phyloP scores from a whole-genome alignment of 2,888 invertebrate genomes.

The Drymonia ruficornis region DNA sequence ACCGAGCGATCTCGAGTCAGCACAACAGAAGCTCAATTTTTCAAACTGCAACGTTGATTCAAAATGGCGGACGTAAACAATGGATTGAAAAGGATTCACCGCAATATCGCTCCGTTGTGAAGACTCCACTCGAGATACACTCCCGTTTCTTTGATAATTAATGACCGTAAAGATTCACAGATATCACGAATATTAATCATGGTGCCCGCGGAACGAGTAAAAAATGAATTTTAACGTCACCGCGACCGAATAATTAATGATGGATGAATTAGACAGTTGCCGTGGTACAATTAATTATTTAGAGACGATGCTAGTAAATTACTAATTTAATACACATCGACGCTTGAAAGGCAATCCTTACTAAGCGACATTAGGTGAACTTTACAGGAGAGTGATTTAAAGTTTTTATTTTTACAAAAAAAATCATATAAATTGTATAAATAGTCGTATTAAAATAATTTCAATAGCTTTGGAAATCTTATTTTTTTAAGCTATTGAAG shows the following conservation, averaged over 20 bases:
- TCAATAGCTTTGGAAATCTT: too few relatives aligned
- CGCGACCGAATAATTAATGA: conserved; percentile 21
- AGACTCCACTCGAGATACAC: conserved; percentile 25
- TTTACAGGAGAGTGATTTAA: too few relatives aligned
- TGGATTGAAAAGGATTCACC: conserved; percentile 23
- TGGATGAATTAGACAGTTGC: conserved; percentile 20
- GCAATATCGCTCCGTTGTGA: conserved; percentile 21
- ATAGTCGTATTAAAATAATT: too few relatives aligned
- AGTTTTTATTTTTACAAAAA: too few relatives aligned
- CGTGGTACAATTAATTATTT: conserved; percentile 13
- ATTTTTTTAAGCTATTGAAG: too few relatives aligned
- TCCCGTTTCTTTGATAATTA: conserved; percentile 39
- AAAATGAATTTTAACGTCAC: conserved; percentile 37
- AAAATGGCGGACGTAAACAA: conserved; percentile 25
- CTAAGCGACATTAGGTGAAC: too few relatives aligned
- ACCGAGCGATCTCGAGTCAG: not conserved
- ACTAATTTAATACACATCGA: not conserved
- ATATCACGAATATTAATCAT: conserved; percentile 46
- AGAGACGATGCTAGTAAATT: conserved; percentile 3
- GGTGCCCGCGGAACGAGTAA: conserved; percentile 30
- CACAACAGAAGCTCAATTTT: conserved; percentile 18
- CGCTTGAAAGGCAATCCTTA: too few relatives aligned
- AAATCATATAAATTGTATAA: too few relatives aligned
- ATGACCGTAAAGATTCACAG: conserved; percentile 38
- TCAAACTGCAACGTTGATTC: conserved; percentile 15